Conservation (phyloP, 2,113 vertebrate genomes). For the Cinclus cinclus region DNA sequence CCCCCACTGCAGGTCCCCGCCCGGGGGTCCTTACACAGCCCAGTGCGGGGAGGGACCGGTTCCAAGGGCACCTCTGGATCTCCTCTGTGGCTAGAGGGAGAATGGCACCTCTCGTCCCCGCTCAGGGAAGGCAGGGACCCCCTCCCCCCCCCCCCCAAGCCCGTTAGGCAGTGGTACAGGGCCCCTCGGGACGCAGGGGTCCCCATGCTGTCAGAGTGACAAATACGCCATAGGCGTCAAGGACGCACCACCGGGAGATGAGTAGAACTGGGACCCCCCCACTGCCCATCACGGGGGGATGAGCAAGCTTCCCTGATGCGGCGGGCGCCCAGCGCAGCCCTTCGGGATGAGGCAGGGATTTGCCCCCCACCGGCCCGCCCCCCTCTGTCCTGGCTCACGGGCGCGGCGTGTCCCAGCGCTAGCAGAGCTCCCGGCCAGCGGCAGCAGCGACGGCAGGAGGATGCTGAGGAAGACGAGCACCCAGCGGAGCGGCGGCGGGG, state of each 20-base stretch:
- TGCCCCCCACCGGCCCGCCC: not conserved
- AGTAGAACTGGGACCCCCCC: not conserved
- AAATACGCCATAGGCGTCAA: not conserved
- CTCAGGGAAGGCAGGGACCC: not conserved
- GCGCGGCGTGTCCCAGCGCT: not conserved
- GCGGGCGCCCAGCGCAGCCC: not conserved
- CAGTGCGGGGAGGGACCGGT: rapidly evolving
- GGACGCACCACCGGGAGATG: not conserved
- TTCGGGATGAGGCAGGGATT: not conserved
- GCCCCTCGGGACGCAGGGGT: not conserved
- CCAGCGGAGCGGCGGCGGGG: not conserved
- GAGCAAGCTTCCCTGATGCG: not conserved
- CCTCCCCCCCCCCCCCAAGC: too few relatives aligned
- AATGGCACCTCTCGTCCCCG: not conserved
- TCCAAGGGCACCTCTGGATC: not conserved
- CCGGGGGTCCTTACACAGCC: not conserved
- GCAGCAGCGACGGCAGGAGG: not conserved
- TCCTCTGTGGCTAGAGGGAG: not conserved
- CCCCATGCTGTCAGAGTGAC: not conserved
- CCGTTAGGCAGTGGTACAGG: not conserved
- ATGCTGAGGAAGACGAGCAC: not conserved
- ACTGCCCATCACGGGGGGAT: not conserved
- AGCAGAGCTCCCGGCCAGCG: not conserved
- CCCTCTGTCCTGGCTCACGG: not conserved
- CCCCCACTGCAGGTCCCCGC: rapidly evolving